Evolutionary conservation across 2,113 vertebrate genomes (phyloP).

Genomic region (Danio rerio): DNA sequence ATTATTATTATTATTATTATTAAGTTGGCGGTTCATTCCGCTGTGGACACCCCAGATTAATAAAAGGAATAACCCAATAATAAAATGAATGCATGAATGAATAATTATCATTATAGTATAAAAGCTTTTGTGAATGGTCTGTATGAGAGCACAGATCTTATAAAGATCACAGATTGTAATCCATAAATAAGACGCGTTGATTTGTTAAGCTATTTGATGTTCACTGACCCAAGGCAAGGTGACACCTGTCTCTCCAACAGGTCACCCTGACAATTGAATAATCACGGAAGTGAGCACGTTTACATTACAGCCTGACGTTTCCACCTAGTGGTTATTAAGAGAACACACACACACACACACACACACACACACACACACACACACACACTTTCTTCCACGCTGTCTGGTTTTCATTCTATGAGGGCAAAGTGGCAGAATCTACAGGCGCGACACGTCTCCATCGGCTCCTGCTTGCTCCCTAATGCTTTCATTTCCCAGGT

Average conservation of each 20-base stretch:
- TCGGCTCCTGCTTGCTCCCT: slow-evolving; percentile 65
- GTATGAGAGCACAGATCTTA: not conserved
- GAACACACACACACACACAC: not conserved
- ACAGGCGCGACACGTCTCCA: slow-evolving; percentile 77
- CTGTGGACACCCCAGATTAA: too few relatives aligned
- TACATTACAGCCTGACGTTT: slow-evolving; percentile 56
- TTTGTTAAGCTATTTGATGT: not conserved
- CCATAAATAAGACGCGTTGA: not conserved
- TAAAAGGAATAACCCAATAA: too few relatives aligned
- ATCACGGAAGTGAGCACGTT: not conserved
- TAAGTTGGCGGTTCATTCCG: too few relatives aligned
- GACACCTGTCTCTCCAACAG: slow-evolving; percentile 21
- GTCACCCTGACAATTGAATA: slow-evolving; percentile 29
- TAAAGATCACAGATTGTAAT: not conserved
- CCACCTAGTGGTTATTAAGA: slow-evolving; percentile 62
- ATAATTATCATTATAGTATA: not conserved
- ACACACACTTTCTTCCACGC: slow-evolving; percentile 6
- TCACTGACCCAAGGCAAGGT: slow-evolving; percentile 20
- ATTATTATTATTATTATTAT: too few relatives aligned
- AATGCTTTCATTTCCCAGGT: slow-evolving; percentile 74
- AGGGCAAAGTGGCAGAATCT: slow-evolving; percentile 73
- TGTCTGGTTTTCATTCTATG: slow-evolving; percentile 54
- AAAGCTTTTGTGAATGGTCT: slow-evolving; percentile 6
- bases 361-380: not conserved
- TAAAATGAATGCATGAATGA: too few relatives aligned